A percentile compares a stretch with the other conserved stretches of the same genome.
phyloP scores from a whole-genome alignment of 2,113 vertebrate species.

The Engraulis encrasicolus region DNA sequence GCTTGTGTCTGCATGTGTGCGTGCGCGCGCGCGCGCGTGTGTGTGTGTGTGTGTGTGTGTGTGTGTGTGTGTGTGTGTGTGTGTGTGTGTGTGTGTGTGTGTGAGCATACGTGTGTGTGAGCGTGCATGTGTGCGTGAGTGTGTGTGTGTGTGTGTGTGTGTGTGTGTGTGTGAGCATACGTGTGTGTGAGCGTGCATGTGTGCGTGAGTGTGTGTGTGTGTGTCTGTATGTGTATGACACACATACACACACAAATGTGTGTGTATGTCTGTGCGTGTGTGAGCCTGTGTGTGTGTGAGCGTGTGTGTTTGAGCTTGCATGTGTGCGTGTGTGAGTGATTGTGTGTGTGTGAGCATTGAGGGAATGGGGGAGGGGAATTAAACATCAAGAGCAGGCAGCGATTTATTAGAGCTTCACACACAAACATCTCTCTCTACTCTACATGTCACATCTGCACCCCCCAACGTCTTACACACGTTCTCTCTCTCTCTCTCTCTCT shows the following conservation, averaged over 20 bases:
- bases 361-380: not conserved
- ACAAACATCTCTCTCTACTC: too few relatives aligned
- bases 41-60: not conserved
- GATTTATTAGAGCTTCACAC: not conserved
- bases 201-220: not conserved
- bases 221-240: too few relatives aligned
- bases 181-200: too few relatives aligned
- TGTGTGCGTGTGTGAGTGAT: not conserved
- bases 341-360: not conserved
- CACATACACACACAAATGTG: too few relatives aligned
- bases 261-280: conserved; percentile 10
- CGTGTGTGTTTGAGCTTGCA: not conserved
- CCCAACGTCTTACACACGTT: too few relatives aligned
- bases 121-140: not conserved
- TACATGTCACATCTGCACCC: too few relatives aligned
- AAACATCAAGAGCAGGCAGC: not conserved
- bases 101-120: too few relatives aligned
- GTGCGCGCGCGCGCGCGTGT: too few relatives aligned
- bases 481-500: too few relatives aligned
- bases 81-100: not conserved
- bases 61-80: not conserved
- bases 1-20: conserved; percentile 50
- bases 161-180: not conserved
- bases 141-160: not conserved
- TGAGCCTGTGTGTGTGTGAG: not conserved